These are phyloP conservation scores for Agelas oroides DNA, from an alignment of 37 sponge, comb jelly and placozoan genomes.

Conservation along the genomic window DNA sequence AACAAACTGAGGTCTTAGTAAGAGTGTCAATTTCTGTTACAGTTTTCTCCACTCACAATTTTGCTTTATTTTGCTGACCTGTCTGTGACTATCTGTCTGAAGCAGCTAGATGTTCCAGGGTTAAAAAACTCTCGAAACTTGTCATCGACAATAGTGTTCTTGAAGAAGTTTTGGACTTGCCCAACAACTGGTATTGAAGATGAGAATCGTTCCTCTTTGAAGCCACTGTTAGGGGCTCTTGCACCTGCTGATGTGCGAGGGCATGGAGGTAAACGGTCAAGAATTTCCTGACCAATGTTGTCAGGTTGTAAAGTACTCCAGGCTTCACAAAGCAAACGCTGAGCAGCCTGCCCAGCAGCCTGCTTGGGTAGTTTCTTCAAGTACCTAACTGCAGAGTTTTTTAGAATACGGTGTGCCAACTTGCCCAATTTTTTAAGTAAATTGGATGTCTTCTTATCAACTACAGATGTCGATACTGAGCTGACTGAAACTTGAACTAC, in stretches of 20 bases:
- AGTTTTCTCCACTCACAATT: too few relatives aligned
- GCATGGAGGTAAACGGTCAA: constrained; percentile 24
- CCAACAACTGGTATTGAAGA: constrained; percentile 11
- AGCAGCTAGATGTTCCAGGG: constrained; percentile 17
- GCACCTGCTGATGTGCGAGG: constrained; percentile 16
- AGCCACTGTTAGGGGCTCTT: neutral
- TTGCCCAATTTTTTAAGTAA: neutral
- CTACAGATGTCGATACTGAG: neutral
- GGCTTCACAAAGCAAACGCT: constrained; percentile 13
- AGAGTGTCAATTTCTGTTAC: too few relatives aligned
- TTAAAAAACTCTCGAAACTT: constrained; percentile 9
- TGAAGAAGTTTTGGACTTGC: neutral
- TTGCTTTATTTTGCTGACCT: neutral
- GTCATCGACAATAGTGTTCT: constrained; percentile 4
- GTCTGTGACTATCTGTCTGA: neutral
- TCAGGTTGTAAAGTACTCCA: constrained; percentile 2
- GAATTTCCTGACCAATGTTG: constrained; percentile 6
- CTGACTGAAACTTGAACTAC: constrained; percentile 20
- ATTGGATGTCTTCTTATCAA: neutral
- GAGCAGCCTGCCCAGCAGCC: neutral
- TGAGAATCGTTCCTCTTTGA: neutral
- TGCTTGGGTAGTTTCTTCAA: neutral
- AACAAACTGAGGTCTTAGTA: too few relatives aligned
- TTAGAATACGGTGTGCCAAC: neutral
- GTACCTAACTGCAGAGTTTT: neutral